Evolutionary conservation across 1,140 invertebrate genomes (phyloP).

Genomic region (Bilobella aurantiaca): DNA sequence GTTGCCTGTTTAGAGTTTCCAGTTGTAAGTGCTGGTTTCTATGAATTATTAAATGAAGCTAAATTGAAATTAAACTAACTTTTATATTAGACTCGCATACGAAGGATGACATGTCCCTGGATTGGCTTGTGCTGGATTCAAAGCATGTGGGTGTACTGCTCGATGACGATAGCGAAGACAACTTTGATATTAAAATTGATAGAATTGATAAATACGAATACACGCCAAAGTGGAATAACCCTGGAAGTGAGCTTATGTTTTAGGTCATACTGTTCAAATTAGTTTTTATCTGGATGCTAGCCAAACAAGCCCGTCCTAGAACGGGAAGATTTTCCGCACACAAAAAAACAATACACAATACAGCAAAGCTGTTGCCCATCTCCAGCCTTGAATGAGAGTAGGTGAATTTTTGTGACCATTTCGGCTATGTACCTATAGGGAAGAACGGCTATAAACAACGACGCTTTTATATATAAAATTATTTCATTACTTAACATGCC

Average conservation of each 20-base stretch:
- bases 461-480: no score
- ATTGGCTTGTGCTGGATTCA: not conserved
- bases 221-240: not conserved
- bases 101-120: not conserved
- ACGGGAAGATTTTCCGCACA: no score
- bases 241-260: not conserved
- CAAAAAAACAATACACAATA: no score
- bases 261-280: no score
- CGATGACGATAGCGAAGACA: not conserved
- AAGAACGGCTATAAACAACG: no score
- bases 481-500: not conserved
- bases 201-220: not conserved
- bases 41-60: not conserved
- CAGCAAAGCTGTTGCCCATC: no score
- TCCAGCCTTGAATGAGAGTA: no score
- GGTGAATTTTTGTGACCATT: no score
- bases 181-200: slow-evolving; percentile 10
- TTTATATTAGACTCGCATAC: not conserved
- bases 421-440: no score
- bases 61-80: not conserved
- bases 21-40: slow-evolving; percentile 5
- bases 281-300: no score
- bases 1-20: not conserved
- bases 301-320: no score
- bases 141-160: not conserved